Base-by-base conservation (phyloP, 2,797 vertebrate species). In the Anas bahamensis region DNA sequence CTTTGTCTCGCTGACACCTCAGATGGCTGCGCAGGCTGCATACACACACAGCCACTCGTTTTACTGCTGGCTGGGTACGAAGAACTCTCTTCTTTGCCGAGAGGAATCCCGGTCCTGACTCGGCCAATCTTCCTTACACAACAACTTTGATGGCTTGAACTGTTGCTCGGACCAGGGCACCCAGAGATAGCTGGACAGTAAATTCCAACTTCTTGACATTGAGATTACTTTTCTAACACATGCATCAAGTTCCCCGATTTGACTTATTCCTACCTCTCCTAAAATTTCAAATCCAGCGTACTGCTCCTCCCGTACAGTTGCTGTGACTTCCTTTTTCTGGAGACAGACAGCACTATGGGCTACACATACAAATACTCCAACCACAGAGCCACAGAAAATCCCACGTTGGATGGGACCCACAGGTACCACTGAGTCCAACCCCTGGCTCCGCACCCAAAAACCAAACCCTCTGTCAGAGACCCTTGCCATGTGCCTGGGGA, bases 1-100 rank as follows among this genome's bases (percentile, higher is more conserved):
- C 48, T 29, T 19, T n/a, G 35, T 13, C 24, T 57, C 12, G 3
- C 8, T 52, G 12, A 29, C 26, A 21, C 10, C 44, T 50, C 55
- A 19, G 0, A 6, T 11, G 11, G 33, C 21, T 42, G 9, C 1
- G 11, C 0, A 2, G 69, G 23, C 3, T 11, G 10, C 46, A 57
- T 3, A 48, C 19, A 46, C 9, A 11, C 2, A 23, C 1, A 55
- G 0, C 9, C 13, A 13, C 24, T 5, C 57, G 42, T 17, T 41
- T 11, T 48, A 75, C 39, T 57, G 53, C 53, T 64, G n/a, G 7
- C 55, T n/a, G 10, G 3, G 35, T 29, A 66, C 14, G 31, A 66
- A 71, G 19, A 18, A 69, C 21, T 29, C n/a, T 15, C 68, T 21
- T 41, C 44, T 33, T 22, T 44, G 42, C 17, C 46, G 29, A 64